phyloP scores from a whole-genome alignment of 2,797 vertebrate genomes.

The Anas acuta region DNA sequence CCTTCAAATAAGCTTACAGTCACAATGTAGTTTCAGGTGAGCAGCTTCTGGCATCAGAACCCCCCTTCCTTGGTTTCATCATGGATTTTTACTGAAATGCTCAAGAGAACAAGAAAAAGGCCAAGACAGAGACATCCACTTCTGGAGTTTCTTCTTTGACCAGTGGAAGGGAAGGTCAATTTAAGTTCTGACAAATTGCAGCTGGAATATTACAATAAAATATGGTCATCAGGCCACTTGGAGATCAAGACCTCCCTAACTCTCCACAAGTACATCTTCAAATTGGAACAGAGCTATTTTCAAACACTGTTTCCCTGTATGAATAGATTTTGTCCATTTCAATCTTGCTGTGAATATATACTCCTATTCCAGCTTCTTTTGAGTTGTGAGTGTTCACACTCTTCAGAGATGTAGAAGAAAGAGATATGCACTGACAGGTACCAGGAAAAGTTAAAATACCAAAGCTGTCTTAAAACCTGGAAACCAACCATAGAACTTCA shows the following conservation, averaged over 20 bases:
- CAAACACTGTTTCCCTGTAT: not conserved
- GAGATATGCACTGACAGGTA: not conserved
- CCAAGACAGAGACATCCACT: not conserved
- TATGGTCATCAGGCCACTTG: not conserved
- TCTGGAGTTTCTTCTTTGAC: not conserved
- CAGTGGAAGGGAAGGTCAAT: not conserved
- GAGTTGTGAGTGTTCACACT: not conserved
- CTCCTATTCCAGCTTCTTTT: not conserved
- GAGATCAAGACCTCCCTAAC: not conserved
- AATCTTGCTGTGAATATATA: not conserved
- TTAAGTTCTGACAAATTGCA: not conserved
- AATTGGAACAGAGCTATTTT: not conserved
- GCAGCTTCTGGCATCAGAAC: not conserved
- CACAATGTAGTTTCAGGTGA: not conserved
- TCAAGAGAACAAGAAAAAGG: not conserved
- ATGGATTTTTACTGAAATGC: not conserved
- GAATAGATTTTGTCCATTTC: not conserved
- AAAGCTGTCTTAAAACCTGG: not conserved
- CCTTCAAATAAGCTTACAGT: not conserved
- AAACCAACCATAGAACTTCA: not conserved
- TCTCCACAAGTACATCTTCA: not conserved
- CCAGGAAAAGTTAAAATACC: not conserved
- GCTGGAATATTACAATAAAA: not conserved
- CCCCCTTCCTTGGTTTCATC: not conserved
- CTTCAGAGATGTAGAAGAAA: not conserved